Base-by-base conservation (phyloP, 1,140 invertebrate species). In the Macrosteles quadrilineatus region DNA sequence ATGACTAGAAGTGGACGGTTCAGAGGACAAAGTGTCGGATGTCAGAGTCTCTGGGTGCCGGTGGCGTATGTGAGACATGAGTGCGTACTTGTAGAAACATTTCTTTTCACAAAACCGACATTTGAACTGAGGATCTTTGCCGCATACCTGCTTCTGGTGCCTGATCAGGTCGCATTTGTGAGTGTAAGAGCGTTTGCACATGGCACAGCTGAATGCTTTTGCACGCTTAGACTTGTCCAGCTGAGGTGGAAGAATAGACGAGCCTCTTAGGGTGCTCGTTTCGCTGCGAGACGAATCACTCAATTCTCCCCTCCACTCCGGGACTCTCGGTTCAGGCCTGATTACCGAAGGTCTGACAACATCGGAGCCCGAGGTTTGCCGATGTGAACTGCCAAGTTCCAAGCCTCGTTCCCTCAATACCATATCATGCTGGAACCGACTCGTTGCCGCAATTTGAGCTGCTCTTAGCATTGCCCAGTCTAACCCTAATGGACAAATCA, bases 131-230 rank as follows among this genome's bases (percentile, higher is more conserved):
- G 78, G 79, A 31, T 81, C 79, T 40, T 81, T 80, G 12, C 83
- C 83, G 72, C 84, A 86, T 57, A 85, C 84, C 68, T 79, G 83
- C 55, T 81, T 81, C 70, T 83, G 76, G 65, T 86, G 85, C 50
- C 81, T 81, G 31, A 73, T 67, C 53, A 84, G 83, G 21, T 87
- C 87, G 77, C 88, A 89, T 77, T 90, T 87, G 71, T 87, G 81
- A 81, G 73, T 83, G 79, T 1, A 83, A 76, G 71, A 86, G 85
- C 23, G 57, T 45, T 19, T 31, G 63, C 36, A 74, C n/a, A n/a
- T 68, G 45, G 0, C 19, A 40, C 32, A 69, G 50, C 14, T 70
- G 57, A 32, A 72, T 70, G 66, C 71, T 65, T 25, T 53, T 47
- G 0, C 62, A 29, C 2, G 62, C 63, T 27, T 71, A 68, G 17